Percentiles rank a stretch among this genome's conserved stretches.
These are phyloP conservation scores for Lampris incognitus DNA, from an alignment of 2,113 vertebrate genomes.

Conservation along the genomic window DNA sequence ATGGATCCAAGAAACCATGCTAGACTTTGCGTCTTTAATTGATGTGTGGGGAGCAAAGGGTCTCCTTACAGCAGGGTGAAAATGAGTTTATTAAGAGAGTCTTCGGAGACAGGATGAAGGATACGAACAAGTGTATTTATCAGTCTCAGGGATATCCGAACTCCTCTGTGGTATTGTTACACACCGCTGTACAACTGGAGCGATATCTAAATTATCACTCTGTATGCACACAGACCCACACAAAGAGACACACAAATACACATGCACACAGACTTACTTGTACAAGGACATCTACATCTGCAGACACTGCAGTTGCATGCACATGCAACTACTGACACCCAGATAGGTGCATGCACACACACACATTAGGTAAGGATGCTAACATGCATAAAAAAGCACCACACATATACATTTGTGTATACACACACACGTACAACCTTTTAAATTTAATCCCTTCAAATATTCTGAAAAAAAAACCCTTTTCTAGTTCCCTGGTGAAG, in stretches of 20 bases:
- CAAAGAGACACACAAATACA: constrained; percentile 12
- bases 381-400: constrained; percentile 8
- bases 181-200: constrained; percentile 44
- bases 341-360: background rate
- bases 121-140: constrained; percentile 52
- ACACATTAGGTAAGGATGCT: background rate
- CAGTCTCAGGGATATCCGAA: constrained; percentile 51
- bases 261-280: constrained; percentile 17
- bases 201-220: constrained; percentile 66
- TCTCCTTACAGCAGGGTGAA: constrained; percentile 47
- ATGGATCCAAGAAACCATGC: constrained; percentile 52
- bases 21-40: constrained; percentile 59
- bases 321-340: no score
- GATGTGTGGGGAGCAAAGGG: constrained; percentile 53
- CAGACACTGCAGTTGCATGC: background rate
- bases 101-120: constrained; percentile 58
- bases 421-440: constrained; percentile 9
- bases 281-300: background rate
- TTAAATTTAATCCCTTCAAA: constrained; percentile 13
- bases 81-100: constrained; percentile 67
- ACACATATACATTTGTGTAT: background rate
- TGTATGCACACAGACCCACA: constrained; percentile 20
- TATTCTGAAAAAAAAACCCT: constrained; percentile 16
- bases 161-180: constrained; percentile 51
- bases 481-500: constrained; percentile 19